These are phyloP conservation scores for Heliconius sara DNA, from an alignment of 2,888 invertebrate species.

Conservation along the genomic window DNA sequence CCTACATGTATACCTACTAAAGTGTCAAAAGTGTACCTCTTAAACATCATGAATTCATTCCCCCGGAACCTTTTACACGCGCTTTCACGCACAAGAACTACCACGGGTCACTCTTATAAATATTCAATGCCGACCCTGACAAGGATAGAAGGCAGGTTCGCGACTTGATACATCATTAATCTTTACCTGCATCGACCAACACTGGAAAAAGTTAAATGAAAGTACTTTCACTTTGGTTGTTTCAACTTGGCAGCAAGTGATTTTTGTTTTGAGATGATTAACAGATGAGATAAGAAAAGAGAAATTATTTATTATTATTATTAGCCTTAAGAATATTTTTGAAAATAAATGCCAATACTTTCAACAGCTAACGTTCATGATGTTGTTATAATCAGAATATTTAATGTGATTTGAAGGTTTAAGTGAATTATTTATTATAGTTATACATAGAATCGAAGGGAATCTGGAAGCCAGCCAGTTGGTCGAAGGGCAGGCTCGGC, in stretches of 20 bases:
- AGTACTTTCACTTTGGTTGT: constrained; percentile 49
- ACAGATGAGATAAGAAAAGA: constrained; percentile 50
- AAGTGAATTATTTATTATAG: constrained; percentile 25
- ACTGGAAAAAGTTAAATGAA: constrained; percentile 48
- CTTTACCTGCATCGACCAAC: constrained; percentile 52
- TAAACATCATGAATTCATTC: constrained; percentile 54
- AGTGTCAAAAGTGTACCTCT: constrained; percentile 41
- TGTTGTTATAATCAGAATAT: background rate
- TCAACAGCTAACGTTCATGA: background rate
- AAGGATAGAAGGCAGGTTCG: constrained; percentile 58
- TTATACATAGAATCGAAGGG: constrained; percentile 43
- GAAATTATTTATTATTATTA: constrained; percentile 48
- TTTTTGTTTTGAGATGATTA: constrained; percentile 31
- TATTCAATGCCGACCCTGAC: constrained; percentile 61
- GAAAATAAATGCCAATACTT: constrained; percentile 38
- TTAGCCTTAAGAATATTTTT: constrained; percentile 46
- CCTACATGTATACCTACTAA: background rate
- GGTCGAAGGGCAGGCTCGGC: constrained; percentile 57
- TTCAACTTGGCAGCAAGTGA: constrained; percentile 12
- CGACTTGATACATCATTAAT: constrained; percentile 65
- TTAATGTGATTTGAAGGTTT: background rate
- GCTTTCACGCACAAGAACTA: constrained; percentile 56
- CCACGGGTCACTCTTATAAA: constrained; percentile 59
- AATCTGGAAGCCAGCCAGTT: constrained; percentile 54
- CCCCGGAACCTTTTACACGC: constrained; percentile 42